phyloP scores from a whole-genome alignment of 2,113 vertebrate genomes.

The Okapia johnstoni region DNA sequence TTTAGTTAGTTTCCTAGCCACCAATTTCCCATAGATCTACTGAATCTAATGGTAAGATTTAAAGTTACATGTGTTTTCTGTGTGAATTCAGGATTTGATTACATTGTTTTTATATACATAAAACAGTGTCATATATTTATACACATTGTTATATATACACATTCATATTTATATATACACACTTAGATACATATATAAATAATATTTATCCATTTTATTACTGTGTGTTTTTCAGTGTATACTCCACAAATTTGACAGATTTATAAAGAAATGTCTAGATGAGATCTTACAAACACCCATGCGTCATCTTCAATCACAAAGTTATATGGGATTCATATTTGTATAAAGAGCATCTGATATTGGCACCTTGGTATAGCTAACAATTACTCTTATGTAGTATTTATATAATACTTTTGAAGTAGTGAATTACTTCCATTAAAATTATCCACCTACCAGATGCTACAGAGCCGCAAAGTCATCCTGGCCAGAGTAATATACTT shows the following conservation, averaged over 20 bases:
- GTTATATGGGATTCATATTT: neutral
- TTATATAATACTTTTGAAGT: neutral
- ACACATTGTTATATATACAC: neutral
- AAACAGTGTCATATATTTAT: neutral
- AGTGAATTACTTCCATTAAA: conserved; percentile 20
- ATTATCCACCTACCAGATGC: neutral
- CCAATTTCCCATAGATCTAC: neutral
- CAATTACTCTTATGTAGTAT: conserved; percentile 4
- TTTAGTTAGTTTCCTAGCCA: neutral
- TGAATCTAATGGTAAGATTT: conserved; percentile 21
- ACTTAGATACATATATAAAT: neutral
- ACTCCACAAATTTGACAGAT: neutral
- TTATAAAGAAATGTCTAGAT: conserved; percentile 19
- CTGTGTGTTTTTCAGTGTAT: neutral
- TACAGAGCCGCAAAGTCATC: neutral
- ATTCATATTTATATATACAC: neutral
- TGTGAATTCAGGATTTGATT: neutral
- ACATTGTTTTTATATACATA: neutral
- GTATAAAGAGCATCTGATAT: neutral
- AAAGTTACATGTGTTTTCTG: neutral
- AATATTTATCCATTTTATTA: conserved; percentile 12
- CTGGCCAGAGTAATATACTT: neutral
- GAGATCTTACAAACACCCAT: neutral
- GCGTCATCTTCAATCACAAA: neutral
- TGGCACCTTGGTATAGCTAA: neutral